A percentile compares a stretch with the other conserved stretches of the same genome.
These are phyloP conservation scores for Misgurnus mizolepis DNA, from an alignment of 2,113 vertebrate species.

Conservation along the genomic window DNA sequence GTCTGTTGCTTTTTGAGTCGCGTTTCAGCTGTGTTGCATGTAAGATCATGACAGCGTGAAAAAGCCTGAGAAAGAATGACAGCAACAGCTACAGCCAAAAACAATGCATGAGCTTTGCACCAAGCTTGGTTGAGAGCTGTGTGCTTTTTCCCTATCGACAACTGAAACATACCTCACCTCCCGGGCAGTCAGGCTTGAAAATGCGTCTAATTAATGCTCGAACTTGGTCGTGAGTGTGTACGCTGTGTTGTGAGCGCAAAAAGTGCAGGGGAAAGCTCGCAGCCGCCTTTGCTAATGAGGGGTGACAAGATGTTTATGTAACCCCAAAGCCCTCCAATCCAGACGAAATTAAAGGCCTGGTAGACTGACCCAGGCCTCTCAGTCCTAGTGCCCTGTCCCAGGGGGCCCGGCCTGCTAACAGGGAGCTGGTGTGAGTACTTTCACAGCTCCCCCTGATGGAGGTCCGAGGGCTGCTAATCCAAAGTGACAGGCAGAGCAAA, in stretches of 20 bases:
- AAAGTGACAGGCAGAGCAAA: constrained; percentile 72
- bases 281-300: constrained; percentile 69
- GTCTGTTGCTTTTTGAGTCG: not conserved
- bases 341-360: constrained; percentile 73
- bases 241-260: constrained; percentile 42
- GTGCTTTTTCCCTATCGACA: no score
- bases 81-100: constrained; percentile 21
- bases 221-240: not conserved
- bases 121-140: constrained; percentile 58
- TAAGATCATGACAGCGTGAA: constrained; percentile 15
- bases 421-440: constrained; percentile 60
- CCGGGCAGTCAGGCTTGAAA: constrained; percentile 38
- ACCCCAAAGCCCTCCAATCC: constrained; percentile 76
- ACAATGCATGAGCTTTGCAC: constrained; percentile 9
- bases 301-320: constrained; percentile 81
- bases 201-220: constrained; percentile 53
- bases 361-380: constrained; percentile 65
- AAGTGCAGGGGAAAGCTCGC: constrained; percentile 44
- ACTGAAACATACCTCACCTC: not conserved
- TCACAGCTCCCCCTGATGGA: constrained; percentile 70
- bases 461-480: constrained; percentile 67
- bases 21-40: not conserved
- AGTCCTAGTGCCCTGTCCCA: constrained; percentile 59
- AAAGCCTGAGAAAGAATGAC: constrained; percentile 15
- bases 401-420: constrained; percentile 49